Evolutionary conservation across 2,113 vertebrate species (phyloP), one percentile per base, ranked within the genome.

Genomic region (Corythornis madagascariensis): DNA sequence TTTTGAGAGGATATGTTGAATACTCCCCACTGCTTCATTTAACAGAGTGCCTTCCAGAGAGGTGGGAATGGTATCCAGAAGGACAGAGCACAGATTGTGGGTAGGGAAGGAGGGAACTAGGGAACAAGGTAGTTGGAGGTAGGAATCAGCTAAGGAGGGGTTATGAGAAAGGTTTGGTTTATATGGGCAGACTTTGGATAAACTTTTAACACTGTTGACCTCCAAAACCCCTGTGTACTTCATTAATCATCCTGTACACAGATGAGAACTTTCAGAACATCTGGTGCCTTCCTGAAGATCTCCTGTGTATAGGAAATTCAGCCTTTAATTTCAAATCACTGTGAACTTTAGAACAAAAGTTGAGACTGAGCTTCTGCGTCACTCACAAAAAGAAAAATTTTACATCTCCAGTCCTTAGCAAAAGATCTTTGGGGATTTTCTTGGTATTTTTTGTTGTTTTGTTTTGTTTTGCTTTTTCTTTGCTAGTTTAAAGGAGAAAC

Each of bases 191-290:
- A 79, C 16, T 95, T 61, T 85, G 48, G 84, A 89, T 87, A 95
- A 96, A 92, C 78, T 94, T 89, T 85, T 93, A 89, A 74, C 57
- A 91, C 56, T 64, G 38, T 13, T 94, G 95, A 96, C 91, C 89
- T 96, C 94, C 71, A 95, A 94, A 96, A 87, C 89, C 91, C 94
- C 18, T 89, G 87, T 95, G 95, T 95, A 87, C 84, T 94, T 93
- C 45, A 73, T 80, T 91, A 93, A 92, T 91, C 84, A 89, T 67
- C 87, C 72, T 92, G 56, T 67, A 85, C 72, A 71, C 75, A 92
- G 52, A 74, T 6, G 19, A 96, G 64, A 96, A 89, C 20, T 94
- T 96, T 77, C 56, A 85, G 75, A 96, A 96, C 95, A 96, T 96
- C 96, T 96, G 96, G 86, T 91, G 91, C 84, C 75, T 96, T 96